Base-by-base conservation (phyloP, 2,888 invertebrate species). In the Toxonevra muliebris region DNA sequence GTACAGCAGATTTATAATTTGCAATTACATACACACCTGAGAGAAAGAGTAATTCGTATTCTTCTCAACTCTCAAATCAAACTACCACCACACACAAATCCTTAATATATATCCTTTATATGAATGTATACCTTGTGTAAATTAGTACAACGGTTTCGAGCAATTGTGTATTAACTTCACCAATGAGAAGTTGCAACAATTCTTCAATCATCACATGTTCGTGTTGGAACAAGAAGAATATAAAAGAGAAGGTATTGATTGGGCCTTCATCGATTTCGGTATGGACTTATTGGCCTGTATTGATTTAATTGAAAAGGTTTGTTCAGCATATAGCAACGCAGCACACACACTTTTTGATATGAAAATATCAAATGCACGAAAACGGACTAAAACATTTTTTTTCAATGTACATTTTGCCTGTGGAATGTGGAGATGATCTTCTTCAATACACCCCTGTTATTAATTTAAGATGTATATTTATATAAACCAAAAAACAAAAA, bases 121-220 rank as follows among this genome's bases (percentile, higher is more conserved):
- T 30, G 30, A 30, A 30, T 30, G 30, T 30, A 30, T 30, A n/a
- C 30, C 30, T 30, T 30, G 30, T 7, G 30, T 30, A 30, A 30
- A 73, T 63, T 88, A 97, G 97, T 96, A 88, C 90, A 98, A 98
- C 90, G 96, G 97, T 87, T 98, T 98, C 90, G 98, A 98, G 88
- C 97, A 98, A 91, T 91, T 98, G 87, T 98, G 98, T 90, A 98
- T 98, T 92, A 98, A 98, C 91, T 98, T 97, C 89, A 97, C 97
- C 87, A 98, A 98, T 87, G 97, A 98, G 88, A 96, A 97, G 89
- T 91, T 98, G 79, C 98, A 98, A 89, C 98, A 98, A 89, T 98
- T 98, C 90, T 98, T 98, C 92, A 98, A 98, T 89, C 98, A 98
- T 87, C 95, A 98, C 92, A 98, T 98, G 98, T 98, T 98, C 88